Base-by-base conservation (phyloP, 2,113 vertebrate species). In the Jacana jacana region DNA sequence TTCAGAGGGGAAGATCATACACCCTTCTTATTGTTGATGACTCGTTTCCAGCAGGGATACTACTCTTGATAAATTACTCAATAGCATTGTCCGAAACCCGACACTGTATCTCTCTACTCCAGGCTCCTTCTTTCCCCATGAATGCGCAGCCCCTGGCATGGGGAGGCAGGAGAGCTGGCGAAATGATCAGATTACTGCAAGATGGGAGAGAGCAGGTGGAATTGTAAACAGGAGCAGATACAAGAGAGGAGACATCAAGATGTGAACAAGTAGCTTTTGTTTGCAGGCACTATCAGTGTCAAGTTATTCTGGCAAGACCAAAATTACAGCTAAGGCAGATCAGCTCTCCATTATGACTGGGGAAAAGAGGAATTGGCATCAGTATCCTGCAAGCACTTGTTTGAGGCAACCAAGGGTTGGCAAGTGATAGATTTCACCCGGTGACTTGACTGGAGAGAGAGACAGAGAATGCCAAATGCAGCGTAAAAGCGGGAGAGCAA, bases 221-320 rank as follows among this genome's bases (percentile, higher is more conserved):
- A 85, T 58, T 75, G 33, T 49, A 77, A 88, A 64, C 42, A 85
- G 31, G 35, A 42, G 52, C 64, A 71, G 66, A n/a, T 30, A 75
- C 39, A 39, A 42, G 60, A 44, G 60, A 84, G 57, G 27, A 84
- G 7, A 71, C 24, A 48, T 5, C 54, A 73, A 75, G 88, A 81
- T 4, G 13, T 42, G 77, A 96, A 91, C 73, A 93, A 88, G 70
- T 5, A 46, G 64, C 85, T 95, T 94, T 40, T 93, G 57, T 97
- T 95, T 89, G 80, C 93, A 95, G 73, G 72, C 61, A 70, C 76
- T 48, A 85, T 58, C 73, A 80, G 16, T 2, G 70, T 82, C 77
- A 68, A 30, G 49, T 89, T 87, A 68, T 88, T 86, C 51, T 73
- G 64, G 94, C 58, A 76, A 51, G 92, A 88, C 64, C 92, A 81